Base-by-base conservation (phyloP, 2,113 vertebrate species). In the Oncorhynchus masou region DNA sequence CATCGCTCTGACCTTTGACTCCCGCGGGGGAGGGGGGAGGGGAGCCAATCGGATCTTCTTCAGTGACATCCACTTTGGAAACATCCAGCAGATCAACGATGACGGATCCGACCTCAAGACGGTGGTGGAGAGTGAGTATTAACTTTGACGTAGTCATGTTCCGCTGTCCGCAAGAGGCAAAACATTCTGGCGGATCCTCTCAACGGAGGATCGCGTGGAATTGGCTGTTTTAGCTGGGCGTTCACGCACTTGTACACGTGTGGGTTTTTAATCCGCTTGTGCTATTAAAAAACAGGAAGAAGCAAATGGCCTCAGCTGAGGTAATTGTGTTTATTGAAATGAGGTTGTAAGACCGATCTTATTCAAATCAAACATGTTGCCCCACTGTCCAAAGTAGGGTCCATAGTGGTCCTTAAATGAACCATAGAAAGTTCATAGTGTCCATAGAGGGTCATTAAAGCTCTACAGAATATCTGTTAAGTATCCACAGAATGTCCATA, bases 41-140 rank as follows among this genome's bases (percentile, higher is more conserved):
- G 96, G 95, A 34, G 91, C 94, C 54, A 98, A 97, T 78, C 95
- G 97, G 79, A 94, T 99, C 76, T 99, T 99, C 93, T 99, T 95
- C 92, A 99, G 97, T 0, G 97, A 99, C 86, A 99, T 99, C 87
- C 97, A 99, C 93, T 99, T 99, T 0, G 97, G 97, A 68, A 99
- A 99, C 93, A 99, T 99, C 88, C 97, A 99, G 88, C 96, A 98
- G 89, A 98, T 99, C 93, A 97, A 94, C 0, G 95, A 99, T 0
- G 96, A 98, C 0, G 96, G 97, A 80, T 95, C 94, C 0, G 93
- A 95, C 13, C 95, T 96, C 84, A 96, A 91, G 88, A 98, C 96
- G 62, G 94, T 99, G 0, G 97, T 99, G 77, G 97, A 99, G 86
- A 99, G 97, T 99, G 92, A 97, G 97, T 91, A 66, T 16, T 12